These are phyloP conservation scores for Carassius gibelio DNA, from an alignment of 2,113 vertebrate species.

Conservation along the genomic window DNA sequence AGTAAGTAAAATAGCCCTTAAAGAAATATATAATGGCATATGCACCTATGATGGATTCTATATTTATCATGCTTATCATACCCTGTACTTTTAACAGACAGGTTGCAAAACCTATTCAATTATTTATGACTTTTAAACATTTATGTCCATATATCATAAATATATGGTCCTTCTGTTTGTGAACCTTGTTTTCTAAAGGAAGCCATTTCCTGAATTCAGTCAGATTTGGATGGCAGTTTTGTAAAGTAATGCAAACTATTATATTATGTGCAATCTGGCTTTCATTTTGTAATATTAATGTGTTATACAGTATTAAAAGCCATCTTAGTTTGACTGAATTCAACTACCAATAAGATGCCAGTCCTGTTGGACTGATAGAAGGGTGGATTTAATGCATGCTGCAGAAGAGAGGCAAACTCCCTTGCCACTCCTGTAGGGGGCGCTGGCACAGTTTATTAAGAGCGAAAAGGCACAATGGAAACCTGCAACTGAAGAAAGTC, in stretches of 20 bases:
- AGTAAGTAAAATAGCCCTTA: not conserved
- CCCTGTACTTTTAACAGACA: not conserved
- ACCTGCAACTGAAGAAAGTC: slow-evolving; percentile 62
- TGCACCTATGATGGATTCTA: not conserved
- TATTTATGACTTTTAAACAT: slow-evolving; percentile 16
- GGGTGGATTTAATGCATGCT: slow-evolving; percentile 63
- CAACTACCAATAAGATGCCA: slow-evolving; percentile 16
- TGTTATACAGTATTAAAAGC: not conserved
- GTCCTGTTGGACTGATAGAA: slow-evolving; percentile 43
- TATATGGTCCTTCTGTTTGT: slow-evolving; percentile 51
- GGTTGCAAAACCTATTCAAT: not conserved
- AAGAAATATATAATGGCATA: not conserved
- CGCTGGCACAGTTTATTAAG: slow-evolving; percentile 74
- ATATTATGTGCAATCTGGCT: not conserved
- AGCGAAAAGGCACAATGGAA: slow-evolving; percentile 64
- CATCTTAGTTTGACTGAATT: slow-evolving; percentile 14
- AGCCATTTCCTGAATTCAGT: slow-evolving; percentile 11
- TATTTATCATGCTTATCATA: not conserved
- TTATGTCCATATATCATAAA: slow-evolving; percentile 41
- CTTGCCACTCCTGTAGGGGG: slow-evolving; percentile 53
- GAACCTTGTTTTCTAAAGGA: slow-evolving; percentile 19
- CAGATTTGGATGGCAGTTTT: not conserved
- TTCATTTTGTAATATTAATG: slow-evolving; percentile 1
- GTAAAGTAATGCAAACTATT: not conserved
- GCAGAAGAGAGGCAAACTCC: slow-evolving; percentile 42